Base-by-base conservation (phyloP, 2,113 vertebrate species). In the Podocnemis expansa region DNA sequence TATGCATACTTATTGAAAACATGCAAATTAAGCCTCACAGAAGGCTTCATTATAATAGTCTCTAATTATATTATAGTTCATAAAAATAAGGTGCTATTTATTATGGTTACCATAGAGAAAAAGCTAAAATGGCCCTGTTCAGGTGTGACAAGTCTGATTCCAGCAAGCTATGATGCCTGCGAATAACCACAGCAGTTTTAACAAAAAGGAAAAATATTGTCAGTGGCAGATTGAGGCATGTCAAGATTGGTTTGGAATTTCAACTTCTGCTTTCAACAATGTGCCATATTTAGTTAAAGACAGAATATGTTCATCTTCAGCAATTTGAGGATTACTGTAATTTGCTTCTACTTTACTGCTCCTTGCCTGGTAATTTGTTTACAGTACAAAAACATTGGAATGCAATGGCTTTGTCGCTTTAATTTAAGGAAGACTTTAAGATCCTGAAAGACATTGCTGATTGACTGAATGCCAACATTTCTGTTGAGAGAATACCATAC, bases 21-120 rank as follows among this genome's bases (percentile, higher is more conserved):
- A 95, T 93, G 51, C 78, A 97, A 97, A 96, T 97, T 95, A 97
- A 87, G 84, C 41, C 90, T 97, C 79, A 89, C 49, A 87, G 76
- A 93, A 87, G 43, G 89, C 89, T 96, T 94, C 93, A 97, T 94
- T 95, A 73, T 97, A 95, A 95, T 94, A 79, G 78, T 8, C 34
- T 89, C 91, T 97, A 95, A 97, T 98, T 97, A 96, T 92, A 87
- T 96, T 95, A 97, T 95, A 97, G 87, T 96, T 97, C 95, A 82
- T 85, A 94, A 89, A 96, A 96, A 96, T 58, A 76, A 60, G 85
- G 47, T 63, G 2, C 34, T 97, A 93, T 96, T 97, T 97, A 83
- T 97, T 97, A 83, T 97, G 94, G 89, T 93, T 94, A 52, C 85
- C 95, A 76, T 34, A 82, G 63, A 85, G 54, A 82, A 43, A 92